Conservation (phyloP, 2,797 vertebrate species). For the Chelmon rostratus region DNA sequence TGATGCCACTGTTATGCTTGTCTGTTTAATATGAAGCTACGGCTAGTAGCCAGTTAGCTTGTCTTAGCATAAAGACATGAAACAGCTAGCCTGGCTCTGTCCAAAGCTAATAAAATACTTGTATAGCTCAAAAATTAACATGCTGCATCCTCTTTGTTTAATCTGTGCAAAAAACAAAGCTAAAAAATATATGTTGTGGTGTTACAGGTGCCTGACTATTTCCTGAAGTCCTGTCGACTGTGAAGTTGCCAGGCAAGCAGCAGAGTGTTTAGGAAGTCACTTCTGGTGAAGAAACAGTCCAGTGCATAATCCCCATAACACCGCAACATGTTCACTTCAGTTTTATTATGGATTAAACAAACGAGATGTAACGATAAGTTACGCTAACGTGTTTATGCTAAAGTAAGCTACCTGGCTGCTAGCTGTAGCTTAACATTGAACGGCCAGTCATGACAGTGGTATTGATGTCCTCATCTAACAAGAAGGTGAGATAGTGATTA, state of each 20-base stretch:
- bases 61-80: too few relatives aligned
- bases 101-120: too few relatives aligned
- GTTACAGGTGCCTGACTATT: too few relatives aligned
- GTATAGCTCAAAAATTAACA: background rate
- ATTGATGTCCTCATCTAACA: background rate
- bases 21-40: background rate
- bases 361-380: background rate
- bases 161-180: background rate
- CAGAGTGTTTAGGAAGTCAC: background rate
- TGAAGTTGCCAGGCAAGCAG: background rate
- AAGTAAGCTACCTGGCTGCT: background rate
- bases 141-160: background rate
- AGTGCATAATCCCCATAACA: background rate
- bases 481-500: too few relatives aligned
- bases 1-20: background rate
- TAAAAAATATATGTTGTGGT: too few relatives aligned
- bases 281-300: background rate
- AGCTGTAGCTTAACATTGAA: background rate
- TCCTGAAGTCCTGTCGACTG: background rate
- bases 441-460: background rate
- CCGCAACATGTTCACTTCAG: too few relatives aligned
- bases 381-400: background rate
- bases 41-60: background rate
- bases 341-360: background rate
- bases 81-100: too few relatives aligned